Percentiles rank a stretch among this genome's conserved stretches.
These are phyloP conservation scores for Siphamia tubifer DNA, from an alignment of 2,113 vertebrate species.

Conservation along the genomic window DNA sequence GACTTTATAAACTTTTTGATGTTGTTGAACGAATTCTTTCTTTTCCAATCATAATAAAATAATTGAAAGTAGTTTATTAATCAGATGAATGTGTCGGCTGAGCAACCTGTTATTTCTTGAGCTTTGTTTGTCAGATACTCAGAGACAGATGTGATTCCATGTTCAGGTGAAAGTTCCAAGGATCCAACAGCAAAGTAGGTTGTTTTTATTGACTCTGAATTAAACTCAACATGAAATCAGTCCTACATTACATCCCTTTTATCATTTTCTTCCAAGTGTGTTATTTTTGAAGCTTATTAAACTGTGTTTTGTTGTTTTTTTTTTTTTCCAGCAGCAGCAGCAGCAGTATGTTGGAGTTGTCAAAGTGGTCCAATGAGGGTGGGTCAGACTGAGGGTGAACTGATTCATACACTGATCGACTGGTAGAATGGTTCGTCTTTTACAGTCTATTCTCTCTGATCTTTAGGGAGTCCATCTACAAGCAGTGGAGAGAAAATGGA, in stretches of 20 bases:
- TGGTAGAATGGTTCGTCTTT: not conserved
- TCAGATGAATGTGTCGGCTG: not conserved
- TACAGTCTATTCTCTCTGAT: not conserved
- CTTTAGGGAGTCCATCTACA: conserved; percentile 91
- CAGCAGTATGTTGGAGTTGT: conserved; percentile 83
- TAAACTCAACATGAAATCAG: not conserved
- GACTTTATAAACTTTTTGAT: no score
- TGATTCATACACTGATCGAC: no score
- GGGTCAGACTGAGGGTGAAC: conserved; percentile 66
- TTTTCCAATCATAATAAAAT: no score
- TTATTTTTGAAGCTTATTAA: not conserved
- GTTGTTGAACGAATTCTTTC: no score
- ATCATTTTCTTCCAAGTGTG: not conserved
- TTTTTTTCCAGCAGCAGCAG: conserved; percentile 53
- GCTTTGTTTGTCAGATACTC: conserved; percentile 85
- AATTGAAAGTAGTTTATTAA: no score
- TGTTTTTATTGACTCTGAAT: not conserved
- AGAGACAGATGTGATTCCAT: conserved; percentile 94
- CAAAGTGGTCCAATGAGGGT: conserved; percentile 92
- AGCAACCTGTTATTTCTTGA: conserved; percentile 38
- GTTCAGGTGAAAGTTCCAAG: conserved; percentile 84
- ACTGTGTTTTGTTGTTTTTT: conserved; percentile 11
- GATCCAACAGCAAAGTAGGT: conserved; percentile 53
- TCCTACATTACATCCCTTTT: not conserved
- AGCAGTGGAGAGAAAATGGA: conserved; percentile 93